A percentile compares a stretch with the other conserved stretches of the same genome.
Evolutionary conservation across 1,140 invertebrate genomes (phyloP).

Genomic region (Pseudomyrmex pallidus): DNA sequence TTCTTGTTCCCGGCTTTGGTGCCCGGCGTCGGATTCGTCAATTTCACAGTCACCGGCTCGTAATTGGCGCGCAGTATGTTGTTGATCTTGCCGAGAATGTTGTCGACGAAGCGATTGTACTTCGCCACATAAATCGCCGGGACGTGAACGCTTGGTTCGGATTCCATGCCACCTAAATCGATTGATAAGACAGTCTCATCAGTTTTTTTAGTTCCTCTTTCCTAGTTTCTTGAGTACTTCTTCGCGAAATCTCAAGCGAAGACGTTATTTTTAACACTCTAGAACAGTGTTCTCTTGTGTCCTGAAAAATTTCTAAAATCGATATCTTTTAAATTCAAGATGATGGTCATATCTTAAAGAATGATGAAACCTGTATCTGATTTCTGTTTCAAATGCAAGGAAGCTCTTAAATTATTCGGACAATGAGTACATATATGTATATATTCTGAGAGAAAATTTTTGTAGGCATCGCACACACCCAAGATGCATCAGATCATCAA

Average conservation of each 20-base stretch:
- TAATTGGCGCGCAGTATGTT: slow-evolving; percentile 91
- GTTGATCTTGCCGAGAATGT: slow-evolving; percentile 91
- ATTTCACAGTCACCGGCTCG: slow-evolving; percentile 92
- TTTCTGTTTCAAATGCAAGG: too few species aligned
- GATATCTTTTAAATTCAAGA: neutral
- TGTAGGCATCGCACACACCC: too few species aligned
- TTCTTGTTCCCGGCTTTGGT: slow-evolving; percentile 73
- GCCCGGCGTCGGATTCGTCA: slow-evolving; percentile 86
- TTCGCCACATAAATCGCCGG: slow-evolving; percentile 90
- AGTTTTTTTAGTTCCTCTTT: slow-evolving; percentile 6
- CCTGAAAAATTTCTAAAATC: neutral
- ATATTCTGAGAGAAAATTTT: too few species aligned
- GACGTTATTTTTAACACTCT: neutral
- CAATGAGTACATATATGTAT: too few species aligned
- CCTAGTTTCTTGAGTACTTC: neutral
- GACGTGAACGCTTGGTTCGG: slow-evolving; percentile 82
- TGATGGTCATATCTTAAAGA: too few species aligned
- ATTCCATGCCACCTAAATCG: slow-evolving; percentile 80
- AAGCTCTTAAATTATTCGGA: too few species aligned
- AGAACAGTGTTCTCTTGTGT: neutral
- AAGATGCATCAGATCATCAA: too few species aligned
- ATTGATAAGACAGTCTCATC: slow-evolving; percentile 18
- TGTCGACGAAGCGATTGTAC: slow-evolving; percentile 93
- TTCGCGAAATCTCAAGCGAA: neutral
- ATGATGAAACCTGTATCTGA: too few species aligned